Percentiles rank a stretch among this genome's conserved stretches.
phyloP scores from a whole-genome alignment of 2,888 invertebrate genomes.

The Julus scandinavius region DNA sequence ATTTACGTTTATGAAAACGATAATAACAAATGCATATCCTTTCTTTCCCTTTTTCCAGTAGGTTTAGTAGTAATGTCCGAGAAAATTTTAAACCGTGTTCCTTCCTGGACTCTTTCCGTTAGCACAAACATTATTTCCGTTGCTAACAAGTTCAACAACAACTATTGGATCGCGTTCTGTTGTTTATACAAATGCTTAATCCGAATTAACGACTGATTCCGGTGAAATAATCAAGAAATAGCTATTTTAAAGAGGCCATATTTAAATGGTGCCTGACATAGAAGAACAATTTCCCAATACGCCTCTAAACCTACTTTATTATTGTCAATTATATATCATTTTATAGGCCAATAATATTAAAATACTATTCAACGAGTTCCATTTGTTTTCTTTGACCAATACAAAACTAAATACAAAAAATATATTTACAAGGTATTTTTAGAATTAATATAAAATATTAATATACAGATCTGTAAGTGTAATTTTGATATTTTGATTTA shows the following conservation, averaged over 20 bases:
- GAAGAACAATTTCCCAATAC: no score
- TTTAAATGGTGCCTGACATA: neutral
- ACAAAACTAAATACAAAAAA: no score
- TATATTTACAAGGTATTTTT: no score
- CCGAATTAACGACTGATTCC: neutral
- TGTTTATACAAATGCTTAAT: neutral
- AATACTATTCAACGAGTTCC: no score
- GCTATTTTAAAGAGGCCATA: neutral
- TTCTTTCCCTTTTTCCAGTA: neutral
- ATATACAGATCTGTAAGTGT: no score
- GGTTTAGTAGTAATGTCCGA: neutral
- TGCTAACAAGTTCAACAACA: neutral
- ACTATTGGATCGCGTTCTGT: neutral
- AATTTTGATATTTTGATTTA: no score
- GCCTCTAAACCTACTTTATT: no score
- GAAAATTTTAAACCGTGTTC: neutral
- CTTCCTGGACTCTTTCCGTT: conserved; percentile 11
- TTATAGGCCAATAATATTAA: no score
- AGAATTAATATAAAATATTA: no score
- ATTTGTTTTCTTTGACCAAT: no score
- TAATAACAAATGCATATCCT: neutral
- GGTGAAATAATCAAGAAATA: neutral
- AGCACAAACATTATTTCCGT: neutral
- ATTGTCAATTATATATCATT: no score
- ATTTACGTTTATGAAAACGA: neutral